Base-by-base conservation (phyloP, 2,888 invertebrate species). In the Imbricaverruca yamaguchii region DNA sequence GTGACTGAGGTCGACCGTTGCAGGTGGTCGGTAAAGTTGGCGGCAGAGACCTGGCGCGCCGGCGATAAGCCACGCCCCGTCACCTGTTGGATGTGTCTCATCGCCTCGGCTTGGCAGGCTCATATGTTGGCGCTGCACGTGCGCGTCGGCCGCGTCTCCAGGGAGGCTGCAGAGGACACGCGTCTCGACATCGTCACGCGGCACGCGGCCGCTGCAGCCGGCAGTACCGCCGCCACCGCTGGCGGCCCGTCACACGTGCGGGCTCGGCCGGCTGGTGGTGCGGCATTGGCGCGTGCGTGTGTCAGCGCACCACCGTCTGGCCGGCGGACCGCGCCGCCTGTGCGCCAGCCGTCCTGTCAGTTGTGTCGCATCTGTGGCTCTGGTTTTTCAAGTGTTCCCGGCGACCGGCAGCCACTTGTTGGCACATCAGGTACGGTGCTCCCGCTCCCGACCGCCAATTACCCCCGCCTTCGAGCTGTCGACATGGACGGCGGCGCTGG, bases 61-160 rank as follows among this genome's bases (percentile, higher is more conserved):
- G 69, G 69, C 39, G 69, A 69, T 69, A 69, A 39, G 69, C 69
- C 69, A 69, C 69, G 69, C 69, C 69, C 69, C 69, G 39, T 69
- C 69, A 69, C 69, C 69, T 69, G 69, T 69, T 12, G 39, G 39
- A 39, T 13, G n/a, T 23, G 39, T 13, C 69, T 69, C 69, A 7
- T 39, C 69, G 15, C 39, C 39, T 12, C 12, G 12, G 21, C 12
- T 69, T 69, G 69, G 39, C 69, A 15, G 69, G 13, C 9, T 39
- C 13, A 39, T 39, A 39, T 13, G 12, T 69, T 69, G 15, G 69
- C 69, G 69, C 65, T 8, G 0, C 13, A 8, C 18, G 65, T n/a
- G 65, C n/a, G 9, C n/a, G n/a, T 10, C n/a, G n/a, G 65, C 15
- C 15, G 65, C n/a, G 23, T 10, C n/a, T n/a, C 7, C n/a, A 23